Percentiles rank a stretch among this genome's conserved stretches.
Conservation (phyloP, 2,888 invertebrate genomes). For the Sthenelais limicola region DNA sequence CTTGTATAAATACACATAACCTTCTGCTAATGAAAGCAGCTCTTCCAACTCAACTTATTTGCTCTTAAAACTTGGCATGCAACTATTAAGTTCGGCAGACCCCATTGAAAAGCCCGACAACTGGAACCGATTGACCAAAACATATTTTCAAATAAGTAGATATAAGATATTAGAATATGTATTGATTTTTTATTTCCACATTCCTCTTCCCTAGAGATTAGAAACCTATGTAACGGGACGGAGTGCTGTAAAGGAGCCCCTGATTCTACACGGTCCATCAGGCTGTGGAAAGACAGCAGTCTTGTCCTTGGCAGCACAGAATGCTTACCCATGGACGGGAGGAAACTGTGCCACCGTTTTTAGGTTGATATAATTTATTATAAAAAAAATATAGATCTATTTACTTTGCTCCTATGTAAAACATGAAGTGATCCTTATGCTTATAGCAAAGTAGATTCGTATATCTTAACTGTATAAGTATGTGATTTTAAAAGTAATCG, state of each 20-base stretch:
- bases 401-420: no score
- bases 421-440: no score
- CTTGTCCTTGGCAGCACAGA: slow-evolving; percentile 79
- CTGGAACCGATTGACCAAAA: no score
- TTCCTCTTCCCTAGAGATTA: slow-evolving; percentile 45
- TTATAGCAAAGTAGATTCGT: no score
- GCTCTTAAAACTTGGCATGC: neutral
- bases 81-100: no score
- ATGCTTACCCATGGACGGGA: slow-evolving; percentile 52
- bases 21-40: no score
- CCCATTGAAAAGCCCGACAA: no score
- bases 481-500: no score
- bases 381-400: neutral
- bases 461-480: no score
- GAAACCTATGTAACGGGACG: slow-evolving; percentile 53
- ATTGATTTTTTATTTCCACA: neutral
- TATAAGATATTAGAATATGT: no score
- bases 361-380: slow-evolving; percentile 52
- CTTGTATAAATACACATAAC: neutral
- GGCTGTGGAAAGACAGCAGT: slow-evolving; percentile 89
- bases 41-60: neutral
- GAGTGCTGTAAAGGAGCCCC: slow-evolving; percentile 75
- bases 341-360: slow-evolving; percentile 55
- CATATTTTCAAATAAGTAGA: no score
- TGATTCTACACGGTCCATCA: slow-evolving; percentile 84